Percentiles rank a stretch among this genome's conserved stretches.
Conservation (phyloP, 2,113 vertebrate species). For the Indicator indicator region DNA sequence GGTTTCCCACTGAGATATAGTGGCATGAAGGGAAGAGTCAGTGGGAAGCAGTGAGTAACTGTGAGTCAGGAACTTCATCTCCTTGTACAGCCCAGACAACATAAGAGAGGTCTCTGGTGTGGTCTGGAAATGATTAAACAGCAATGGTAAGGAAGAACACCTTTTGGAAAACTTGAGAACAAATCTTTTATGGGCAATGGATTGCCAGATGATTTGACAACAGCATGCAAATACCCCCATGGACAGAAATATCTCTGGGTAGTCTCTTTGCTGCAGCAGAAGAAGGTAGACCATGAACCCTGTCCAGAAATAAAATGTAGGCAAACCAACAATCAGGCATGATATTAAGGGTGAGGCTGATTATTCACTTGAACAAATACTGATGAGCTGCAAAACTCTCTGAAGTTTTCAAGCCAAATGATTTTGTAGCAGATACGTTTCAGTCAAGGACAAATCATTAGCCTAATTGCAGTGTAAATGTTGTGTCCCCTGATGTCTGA, state of each 20-base stretch:
- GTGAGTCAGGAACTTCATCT: background rate
- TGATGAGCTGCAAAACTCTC: background rate
- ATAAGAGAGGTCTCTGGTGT: fast-evolving
- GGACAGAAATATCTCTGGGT: background rate
- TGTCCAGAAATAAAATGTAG: background rate
- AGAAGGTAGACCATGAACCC: background rate
- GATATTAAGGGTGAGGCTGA: background rate
- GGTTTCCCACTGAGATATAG: background rate
- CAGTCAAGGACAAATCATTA: slow-evolving; percentile 1
- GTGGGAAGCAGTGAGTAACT: background rate
- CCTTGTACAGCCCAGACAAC: background rate
- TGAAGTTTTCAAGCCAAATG: background rate
- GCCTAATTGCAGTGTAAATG: background rate
- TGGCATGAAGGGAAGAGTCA: background rate
- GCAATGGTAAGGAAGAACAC: background rate
- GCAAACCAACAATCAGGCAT: background rate
- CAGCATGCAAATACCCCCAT: fast-evolving
- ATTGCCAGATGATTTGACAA: background rate
- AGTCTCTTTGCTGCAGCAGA: background rate
- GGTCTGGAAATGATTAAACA: background rate
- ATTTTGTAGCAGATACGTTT: background rate
- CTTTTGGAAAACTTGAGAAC: background rate
- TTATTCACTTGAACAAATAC: slow-evolving; percentile 29
- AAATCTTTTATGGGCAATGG: background rate
- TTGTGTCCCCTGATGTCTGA: background rate